phyloP scores from a whole-genome alignment of 2,113 vertebrate species.

The Thalassarche chlororhynchos region DNA sequence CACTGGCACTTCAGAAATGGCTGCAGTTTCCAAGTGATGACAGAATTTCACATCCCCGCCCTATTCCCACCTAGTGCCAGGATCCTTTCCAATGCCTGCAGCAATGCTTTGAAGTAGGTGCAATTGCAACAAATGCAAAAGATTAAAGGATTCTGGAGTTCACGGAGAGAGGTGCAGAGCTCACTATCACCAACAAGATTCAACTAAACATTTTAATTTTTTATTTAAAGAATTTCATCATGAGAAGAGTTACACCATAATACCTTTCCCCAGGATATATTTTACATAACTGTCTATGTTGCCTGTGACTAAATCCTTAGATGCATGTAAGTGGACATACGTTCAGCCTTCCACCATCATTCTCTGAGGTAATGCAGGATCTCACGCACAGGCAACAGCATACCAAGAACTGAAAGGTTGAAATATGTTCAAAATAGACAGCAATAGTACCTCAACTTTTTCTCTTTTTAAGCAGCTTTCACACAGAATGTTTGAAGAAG shows the following conservation, averaged over 20 bases:
- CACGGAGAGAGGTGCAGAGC: not conserved
- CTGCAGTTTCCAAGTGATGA: conserved; percentile 39
- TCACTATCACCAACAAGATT: not conserved
- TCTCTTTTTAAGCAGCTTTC: not conserved
- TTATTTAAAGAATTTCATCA: conserved; percentile 3
- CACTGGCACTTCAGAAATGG: conserved; percentile 32
- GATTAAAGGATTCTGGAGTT: conserved; percentile 59
- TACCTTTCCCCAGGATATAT: not conserved
- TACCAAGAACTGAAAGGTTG: not conserved
- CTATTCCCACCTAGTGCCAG: conserved; percentile 19
- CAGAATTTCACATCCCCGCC: conserved; percentile 52
- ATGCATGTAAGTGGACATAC: not conserved
- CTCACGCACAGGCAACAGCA: not conserved
- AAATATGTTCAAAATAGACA: not conserved
- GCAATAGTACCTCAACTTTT: not conserved
- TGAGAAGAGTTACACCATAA: not conserved
- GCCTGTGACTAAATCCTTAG: not conserved
- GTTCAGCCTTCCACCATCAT: not conserved
- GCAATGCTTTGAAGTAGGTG: conserved; percentile 61
- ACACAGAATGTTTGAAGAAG: not conserved
- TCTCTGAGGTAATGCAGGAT: not conserved
- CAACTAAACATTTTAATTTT: conserved; percentile 20
- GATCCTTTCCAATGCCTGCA: conserved; percentile 58
- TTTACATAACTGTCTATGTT: conserved; percentile 12
- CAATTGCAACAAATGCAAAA: conserved; percentile 52